A percentile compares a stretch with the other conserved stretches of the same genome.
phyloP scores from a whole-genome alignment of 2,797 vertebrate genomes.

The Champsocephalus gunnari region DNA sequence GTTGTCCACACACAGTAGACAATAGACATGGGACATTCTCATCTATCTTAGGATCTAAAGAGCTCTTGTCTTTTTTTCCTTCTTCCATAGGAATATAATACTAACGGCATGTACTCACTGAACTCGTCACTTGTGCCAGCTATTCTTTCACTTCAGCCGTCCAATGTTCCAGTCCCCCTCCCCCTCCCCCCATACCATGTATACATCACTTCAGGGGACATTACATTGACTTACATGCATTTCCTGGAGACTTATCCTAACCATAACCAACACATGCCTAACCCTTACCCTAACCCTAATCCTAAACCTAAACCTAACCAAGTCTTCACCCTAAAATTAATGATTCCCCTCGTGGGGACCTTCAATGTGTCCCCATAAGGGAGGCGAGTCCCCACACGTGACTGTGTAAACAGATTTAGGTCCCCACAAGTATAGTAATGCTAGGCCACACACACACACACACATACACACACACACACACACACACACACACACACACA shows the following conservation, averaged over 20 bases:
- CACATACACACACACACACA: constrained; percentile 31
- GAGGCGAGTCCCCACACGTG: no score
- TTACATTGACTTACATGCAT: no score
- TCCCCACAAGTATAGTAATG: no score
- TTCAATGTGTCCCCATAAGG: no score
- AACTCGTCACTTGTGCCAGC: constrained; percentile 58
- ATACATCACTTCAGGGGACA: neutral
- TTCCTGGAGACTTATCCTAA: no score
- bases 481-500: neutral
- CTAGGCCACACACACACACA: neutral
- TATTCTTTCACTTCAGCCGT: constrained; percentile 62
- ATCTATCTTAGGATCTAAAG: neutral
- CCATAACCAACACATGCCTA: no score
- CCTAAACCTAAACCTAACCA: no score
- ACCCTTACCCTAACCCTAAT: no score
- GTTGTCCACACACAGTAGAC: constrained; percentile 6
- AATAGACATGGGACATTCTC: constrained; percentile 19
- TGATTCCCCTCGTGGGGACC: no score
- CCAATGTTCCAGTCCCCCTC: constrained; percentile 52
- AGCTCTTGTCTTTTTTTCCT: constrained; percentile 12
- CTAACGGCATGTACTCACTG: constrained; percentile 51
- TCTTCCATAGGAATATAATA: constrained; percentile 17
- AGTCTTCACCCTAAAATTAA: no score
- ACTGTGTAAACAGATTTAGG: no score
- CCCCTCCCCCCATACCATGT: constrained; percentile 18